Conservation (phyloP, 2,113 vertebrate genomes). For the Tychaedon coryphoeus region DNA sequence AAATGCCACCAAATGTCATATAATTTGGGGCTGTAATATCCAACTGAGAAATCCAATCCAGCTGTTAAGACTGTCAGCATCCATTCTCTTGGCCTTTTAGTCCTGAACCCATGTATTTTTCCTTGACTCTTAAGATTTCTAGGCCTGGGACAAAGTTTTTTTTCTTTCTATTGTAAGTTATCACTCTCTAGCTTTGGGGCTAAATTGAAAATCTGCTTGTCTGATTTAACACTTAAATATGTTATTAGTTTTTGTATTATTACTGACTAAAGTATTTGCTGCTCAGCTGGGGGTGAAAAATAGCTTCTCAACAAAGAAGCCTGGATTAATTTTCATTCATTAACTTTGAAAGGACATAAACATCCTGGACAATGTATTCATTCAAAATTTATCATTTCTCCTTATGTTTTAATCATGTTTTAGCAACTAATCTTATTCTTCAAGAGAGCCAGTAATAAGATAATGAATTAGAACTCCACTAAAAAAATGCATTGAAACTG, state of each 20-base stretch:
- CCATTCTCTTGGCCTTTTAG: neutral
- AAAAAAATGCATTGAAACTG: neutral
- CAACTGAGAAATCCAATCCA: neutral
- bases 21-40: neutral
- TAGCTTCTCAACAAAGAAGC: neutral
- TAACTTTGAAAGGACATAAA: constrained; percentile 10
- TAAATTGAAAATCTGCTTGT: neutral
- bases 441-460: neutral
- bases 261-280: constrained; percentile 4
- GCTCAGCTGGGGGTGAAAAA: neutral
- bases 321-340: constrained; percentile 23
- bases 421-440: neutral
- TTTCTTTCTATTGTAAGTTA: neutral
- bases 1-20: neutral
- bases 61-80: neutral
- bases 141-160: neutral
- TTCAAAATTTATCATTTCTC: neutral
- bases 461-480: neutral
- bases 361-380: neutral
- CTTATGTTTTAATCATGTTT: constrained; percentile 1
- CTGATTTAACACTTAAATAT: constrained; percentile 30
- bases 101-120: neutral
- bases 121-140: neutral
- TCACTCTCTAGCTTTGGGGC: neutral
- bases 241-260: neutral